Percentiles rank a stretch among this genome's conserved stretches.
Conservation (phyloP, 2,797 vertebrate species). For the Amblyopsis hoosieri region DNA sequence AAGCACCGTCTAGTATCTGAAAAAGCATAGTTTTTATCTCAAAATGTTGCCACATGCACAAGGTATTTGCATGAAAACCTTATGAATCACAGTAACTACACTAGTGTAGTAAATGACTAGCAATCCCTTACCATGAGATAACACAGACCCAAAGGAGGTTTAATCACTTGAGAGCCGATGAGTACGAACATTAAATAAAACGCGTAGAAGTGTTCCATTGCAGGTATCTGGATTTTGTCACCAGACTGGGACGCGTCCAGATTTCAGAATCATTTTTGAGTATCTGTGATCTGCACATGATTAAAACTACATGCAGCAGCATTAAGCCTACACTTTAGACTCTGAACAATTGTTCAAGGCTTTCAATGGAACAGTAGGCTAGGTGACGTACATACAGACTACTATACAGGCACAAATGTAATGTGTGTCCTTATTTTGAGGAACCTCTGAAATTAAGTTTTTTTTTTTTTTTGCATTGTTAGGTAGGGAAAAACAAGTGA, state of each 20-base stretch:
- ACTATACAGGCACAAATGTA: too few relatives aligned
- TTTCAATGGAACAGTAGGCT: too few relatives aligned
- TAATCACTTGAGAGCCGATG: neutral
- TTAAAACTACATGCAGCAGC: constrained; percentile 16
- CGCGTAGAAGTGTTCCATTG: constrained; percentile 6
- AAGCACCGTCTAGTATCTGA: neutral
- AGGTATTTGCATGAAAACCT: neutral
- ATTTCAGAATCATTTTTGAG: constrained; percentile 6
- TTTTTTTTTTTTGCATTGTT: too few relatives aligned
- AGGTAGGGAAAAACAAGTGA: too few relatives aligned
- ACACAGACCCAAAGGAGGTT: constrained; percentile 2
- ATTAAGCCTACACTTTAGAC: constrained; percentile 12
- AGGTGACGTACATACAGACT: too few relatives aligned
- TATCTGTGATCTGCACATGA: constrained; percentile 22
- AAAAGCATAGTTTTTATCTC: neutral
- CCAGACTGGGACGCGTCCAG: constrained; percentile 13
- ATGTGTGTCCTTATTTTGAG: too few relatives aligned
- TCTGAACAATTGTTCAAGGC: too few relatives aligned
- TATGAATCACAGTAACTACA: neutral
- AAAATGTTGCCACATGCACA: neutral
- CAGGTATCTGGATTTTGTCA: constrained; percentile 38
- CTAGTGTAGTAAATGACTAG: neutral
- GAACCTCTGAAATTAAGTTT: too few relatives aligned
- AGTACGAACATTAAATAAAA: neutral
- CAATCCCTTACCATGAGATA: constrained; percentile 2